Evolutionary conservation across 2,888 invertebrate species (phyloP).

Genomic region (Euplexia lucipara): DNA sequence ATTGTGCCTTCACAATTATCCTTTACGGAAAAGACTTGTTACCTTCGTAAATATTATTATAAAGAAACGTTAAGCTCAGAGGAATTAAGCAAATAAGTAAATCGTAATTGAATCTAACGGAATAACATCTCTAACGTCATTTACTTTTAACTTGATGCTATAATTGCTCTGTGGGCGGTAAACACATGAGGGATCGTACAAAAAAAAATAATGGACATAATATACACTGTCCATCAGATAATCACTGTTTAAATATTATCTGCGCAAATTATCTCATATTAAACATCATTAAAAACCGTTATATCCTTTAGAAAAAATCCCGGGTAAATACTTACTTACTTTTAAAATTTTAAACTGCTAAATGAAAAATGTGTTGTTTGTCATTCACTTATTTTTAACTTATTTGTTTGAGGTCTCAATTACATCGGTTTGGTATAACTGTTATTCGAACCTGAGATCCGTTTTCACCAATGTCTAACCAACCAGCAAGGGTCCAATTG

Average conservation of each 20-base stretch:
- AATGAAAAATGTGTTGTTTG: constrained; percentile 34
- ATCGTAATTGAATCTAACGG: not conserved
- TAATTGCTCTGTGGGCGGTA: constrained; percentile 28
- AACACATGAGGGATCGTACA: constrained; percentile 36
- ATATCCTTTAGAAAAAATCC: constrained; percentile 37
- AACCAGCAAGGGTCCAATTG: too few relatives aligned
- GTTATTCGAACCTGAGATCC: not conserved
- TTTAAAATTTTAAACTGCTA: constrained; percentile 24
- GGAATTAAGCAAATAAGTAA: not conserved
- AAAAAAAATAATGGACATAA: constrained; percentile 32
- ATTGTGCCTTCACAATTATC: too few relatives aligned
- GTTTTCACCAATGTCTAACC: not conserved
- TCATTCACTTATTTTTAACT: constrained; percentile 21
- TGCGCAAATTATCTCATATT: constrained; percentile 39
- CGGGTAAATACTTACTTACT: constrained; percentile 33
- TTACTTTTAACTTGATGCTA: not conserved
- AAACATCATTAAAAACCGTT: constrained; percentile 54
- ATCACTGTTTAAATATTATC: constrained; percentile 53
- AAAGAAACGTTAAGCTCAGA: too few relatives aligned
- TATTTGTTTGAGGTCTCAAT: constrained; percentile 18
- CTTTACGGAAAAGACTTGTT: not conserved
- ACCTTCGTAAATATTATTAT: too few relatives aligned
- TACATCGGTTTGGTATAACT: constrained; percentile 29
- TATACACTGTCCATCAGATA: constrained; percentile 18
- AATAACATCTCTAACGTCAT: not conserved